phyloP scores from a whole-genome alignment of 2,888 invertebrate genomes.

The Limenitis camilla region DNA sequence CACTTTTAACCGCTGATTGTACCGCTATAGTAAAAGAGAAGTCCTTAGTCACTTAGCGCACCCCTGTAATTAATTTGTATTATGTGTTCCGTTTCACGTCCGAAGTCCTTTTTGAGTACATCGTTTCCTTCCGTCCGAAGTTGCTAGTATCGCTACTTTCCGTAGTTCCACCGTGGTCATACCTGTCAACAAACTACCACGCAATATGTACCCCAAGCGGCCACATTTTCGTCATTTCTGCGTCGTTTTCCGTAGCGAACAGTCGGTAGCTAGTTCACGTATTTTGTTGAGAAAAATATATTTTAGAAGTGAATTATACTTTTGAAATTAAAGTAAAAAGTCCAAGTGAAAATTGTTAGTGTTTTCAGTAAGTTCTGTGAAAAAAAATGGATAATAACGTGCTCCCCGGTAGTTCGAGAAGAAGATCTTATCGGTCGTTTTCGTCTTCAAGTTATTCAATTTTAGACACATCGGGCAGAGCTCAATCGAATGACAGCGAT shows the following conservation, averaged over 20 bases:
- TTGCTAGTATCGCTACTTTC: not conserved
- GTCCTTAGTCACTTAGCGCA: too few species aligned
- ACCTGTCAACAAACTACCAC: not conserved
- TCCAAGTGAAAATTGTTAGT: not conserved
- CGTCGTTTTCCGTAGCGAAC: not conserved
- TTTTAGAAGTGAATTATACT: not conserved
- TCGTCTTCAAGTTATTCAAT: too few species aligned
- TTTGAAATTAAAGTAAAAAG: not conserved
- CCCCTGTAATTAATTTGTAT: too few species aligned
- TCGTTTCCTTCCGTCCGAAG: not conserved
- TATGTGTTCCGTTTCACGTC: slow-evolving; percentile 2
- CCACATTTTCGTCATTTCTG: not conserved
- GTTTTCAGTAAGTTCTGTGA: not conserved
- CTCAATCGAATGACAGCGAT: too few species aligned
- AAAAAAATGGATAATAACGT: not conserved
- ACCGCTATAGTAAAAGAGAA: too few species aligned
- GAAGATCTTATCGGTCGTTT: too few species aligned
- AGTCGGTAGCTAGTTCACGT: not conserved
- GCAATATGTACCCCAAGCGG: not conserved
- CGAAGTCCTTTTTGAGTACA: not conserved
- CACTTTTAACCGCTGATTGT: too few species aligned
- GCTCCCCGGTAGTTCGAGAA: too few species aligned
- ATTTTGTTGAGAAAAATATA: not conserved
- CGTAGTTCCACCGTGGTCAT: not conserved
- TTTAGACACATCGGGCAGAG: too few species aligned